Evolutionary conservation across 2,888 invertebrate genomes (phyloP).

Genomic region (Lissonota sp.): DNA sequence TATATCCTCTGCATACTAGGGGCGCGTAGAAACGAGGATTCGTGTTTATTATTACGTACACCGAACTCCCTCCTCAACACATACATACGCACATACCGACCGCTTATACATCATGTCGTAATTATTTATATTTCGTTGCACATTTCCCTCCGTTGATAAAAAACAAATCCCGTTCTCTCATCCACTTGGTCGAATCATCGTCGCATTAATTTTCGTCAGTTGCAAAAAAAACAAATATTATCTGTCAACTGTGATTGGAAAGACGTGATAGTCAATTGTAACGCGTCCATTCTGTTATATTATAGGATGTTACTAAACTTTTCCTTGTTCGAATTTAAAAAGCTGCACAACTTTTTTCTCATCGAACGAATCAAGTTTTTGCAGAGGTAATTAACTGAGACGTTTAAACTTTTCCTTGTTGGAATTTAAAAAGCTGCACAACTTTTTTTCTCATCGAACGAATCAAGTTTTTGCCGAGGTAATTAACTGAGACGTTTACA

Average conservation of each 20-base stretch:
- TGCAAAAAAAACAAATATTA: slow-evolving; percentile 13
- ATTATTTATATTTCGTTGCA: slow-evolving; percentile 79
- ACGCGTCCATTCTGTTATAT: no score
- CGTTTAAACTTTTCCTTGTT: no score
- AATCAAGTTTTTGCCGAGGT: no score
- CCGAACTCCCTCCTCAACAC: slow-evolving; percentile 57
- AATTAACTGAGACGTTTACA: no score
- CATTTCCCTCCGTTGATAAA: slow-evolving; percentile 24
- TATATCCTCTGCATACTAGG: slow-evolving; percentile 58
- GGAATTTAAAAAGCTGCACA: no score
- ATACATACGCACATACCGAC: slow-evolving; percentile 9
- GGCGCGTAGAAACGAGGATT: slow-evolving; percentile 47
- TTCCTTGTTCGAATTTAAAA: no score
- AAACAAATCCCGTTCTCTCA: slow-evolving; percentile 21
- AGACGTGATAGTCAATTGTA: no score
- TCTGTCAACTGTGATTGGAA: slow-evolving; percentile 19
- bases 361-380: no score
- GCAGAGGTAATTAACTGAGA: no score
- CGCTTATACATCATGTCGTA: slow-evolving; percentile 72
- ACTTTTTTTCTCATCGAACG: no score
- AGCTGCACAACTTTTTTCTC: no score
- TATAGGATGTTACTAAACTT: no score
- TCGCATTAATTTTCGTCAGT: slow-evolving; percentile 27
- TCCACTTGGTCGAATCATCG: slow-evolving; percentile 53
- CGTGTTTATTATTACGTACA: slow-evolving; percentile 12